Base-by-base conservation (phyloP, 2,797 vertebrate genomes). In the Phrynocephalus vlangalii region DNA sequence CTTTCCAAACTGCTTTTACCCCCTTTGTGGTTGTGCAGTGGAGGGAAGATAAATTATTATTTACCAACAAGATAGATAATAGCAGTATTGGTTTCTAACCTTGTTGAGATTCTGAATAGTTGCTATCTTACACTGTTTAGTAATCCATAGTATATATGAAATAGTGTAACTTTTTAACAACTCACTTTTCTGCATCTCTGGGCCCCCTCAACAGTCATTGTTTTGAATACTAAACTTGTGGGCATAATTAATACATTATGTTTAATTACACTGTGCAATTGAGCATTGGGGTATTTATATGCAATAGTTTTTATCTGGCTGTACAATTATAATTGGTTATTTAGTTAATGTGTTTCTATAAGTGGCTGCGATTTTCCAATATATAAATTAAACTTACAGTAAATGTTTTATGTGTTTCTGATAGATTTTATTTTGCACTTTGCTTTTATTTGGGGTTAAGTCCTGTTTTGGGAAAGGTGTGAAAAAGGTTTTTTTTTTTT, bases 261-360 rank as follows among this genome's bases (percentile, higher is more conserved):
- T 86, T 93, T 93, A 89, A 91, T 87, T 92, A 71, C 71, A 93
- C 56, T 83, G 68, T 66, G 77, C 92, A 90, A 83, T 87, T 93
- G 56, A 92, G 2, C 90, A 90, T 92, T 94, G 88, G 91, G 91
- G 88, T 67, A 13, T 91, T 83, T 93, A 91, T 79, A 84, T 88
- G 52, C 30, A 91, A 63, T 93, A 87, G 82, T 71, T 75, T 72
- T 30, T 72, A 16, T 75, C 82, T 91, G 71, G 94, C 89, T 91
- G 84, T 93, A 90, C 86, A 85, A 66, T 78, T 87, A 38, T 95
- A 95, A 86, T 87, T 83, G 38, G 22, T 87, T 90, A 70, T 72
- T 92, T 82, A 93, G 67, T 88, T 91, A 96, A 93, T 94, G 93
- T 96, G 94, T 90, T 94, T 92, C 92, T 92, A 93, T 91, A 87